Percentiles rank a stretch among this genome's conserved stretches.
phyloP scores from a whole-genome alignment of 2,797 vertebrate species.

The Muscicapa comitata region DNA sequence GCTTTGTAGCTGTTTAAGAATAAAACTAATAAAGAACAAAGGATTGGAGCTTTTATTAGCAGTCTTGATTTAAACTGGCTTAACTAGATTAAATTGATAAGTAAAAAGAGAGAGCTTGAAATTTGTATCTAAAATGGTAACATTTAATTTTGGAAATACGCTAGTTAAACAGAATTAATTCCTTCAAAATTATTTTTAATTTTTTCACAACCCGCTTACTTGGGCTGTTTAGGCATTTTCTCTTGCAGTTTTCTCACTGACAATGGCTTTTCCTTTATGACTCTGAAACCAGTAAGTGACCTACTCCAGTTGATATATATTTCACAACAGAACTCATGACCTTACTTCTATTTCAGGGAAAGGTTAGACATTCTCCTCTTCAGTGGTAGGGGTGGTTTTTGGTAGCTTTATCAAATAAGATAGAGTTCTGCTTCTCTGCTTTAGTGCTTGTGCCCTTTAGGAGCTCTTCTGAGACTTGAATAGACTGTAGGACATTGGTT shows the following conservation, averaged over 20 bases:
- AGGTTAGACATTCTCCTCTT: neutral
- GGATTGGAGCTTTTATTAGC: neutral
- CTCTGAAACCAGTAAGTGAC: neutral
- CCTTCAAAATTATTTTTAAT: neutral
- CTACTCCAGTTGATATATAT: neutral
- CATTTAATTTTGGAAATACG: neutral
- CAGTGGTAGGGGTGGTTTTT: neutral
- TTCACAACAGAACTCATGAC: neutral
- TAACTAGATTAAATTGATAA: neutral
- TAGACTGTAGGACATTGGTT: neutral
- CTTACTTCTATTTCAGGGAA: neutral
- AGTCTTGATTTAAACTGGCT: neutral
- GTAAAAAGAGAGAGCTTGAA: neutral
- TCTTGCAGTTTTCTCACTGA: neutral
- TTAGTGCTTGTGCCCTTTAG: neutral
- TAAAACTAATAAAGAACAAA: conserved; percentile 24
- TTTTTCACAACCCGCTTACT: neutral
- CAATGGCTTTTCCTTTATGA: neutral
- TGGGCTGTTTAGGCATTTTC: neutral
- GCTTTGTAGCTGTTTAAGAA: conserved; percentile 1
- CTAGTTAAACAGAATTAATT: neutral
- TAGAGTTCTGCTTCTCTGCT: neutral
- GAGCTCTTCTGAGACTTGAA: neutral
- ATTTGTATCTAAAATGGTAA: neutral
- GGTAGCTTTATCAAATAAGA: neutral